Conservation (phyloP, 1,140 invertebrate species). For the Eumaeus atala region DNA sequence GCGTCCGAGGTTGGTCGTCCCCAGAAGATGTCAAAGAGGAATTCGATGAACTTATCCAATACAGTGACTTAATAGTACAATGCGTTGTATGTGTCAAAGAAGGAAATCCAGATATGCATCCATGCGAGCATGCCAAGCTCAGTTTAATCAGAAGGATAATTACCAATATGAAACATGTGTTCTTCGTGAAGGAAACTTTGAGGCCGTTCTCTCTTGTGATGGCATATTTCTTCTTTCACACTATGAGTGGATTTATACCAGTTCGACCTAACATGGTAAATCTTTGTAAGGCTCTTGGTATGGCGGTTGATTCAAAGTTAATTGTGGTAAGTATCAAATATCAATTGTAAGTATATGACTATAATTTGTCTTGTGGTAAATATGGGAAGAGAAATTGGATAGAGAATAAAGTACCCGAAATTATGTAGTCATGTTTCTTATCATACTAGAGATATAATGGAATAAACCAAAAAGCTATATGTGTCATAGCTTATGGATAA, state of each 20-base stretch:
- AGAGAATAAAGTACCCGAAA: too few relatives aligned
- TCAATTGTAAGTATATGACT: too few relatives aligned
- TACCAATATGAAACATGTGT: constrained; percentile 43
- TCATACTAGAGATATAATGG: too few relatives aligned
- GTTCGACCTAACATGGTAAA: constrained; percentile 78
- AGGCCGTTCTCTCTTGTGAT: constrained; percentile 72
- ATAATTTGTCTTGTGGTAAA: too few relatives aligned
- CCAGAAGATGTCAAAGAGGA: constrained; percentile 70
- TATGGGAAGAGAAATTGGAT: too few relatives aligned
- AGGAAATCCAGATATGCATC: constrained; percentile 25
- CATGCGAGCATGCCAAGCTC: constrained; percentile 41
- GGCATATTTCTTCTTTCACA: constrained; percentile 73
- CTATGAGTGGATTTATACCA: constrained; percentile 71
- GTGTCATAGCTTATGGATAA: too few relatives aligned
- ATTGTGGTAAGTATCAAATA: constrained; percentile 48
- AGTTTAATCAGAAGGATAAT: constrained; percentile 36
- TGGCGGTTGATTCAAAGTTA: constrained; percentile 55
- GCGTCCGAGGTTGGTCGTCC: constrained; percentile 72
- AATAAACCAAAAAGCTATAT: too few relatives aligned
- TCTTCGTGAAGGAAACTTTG: constrained; percentile 65
- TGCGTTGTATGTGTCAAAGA: constrained; percentile 50
- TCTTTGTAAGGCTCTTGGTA: constrained; percentile 66
- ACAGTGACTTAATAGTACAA: constrained; percentile 45
- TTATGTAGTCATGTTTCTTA: too few relatives aligned
- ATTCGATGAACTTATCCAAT: constrained; percentile 64